Evolutionary conservation across 2,113 vertebrate species (phyloP), one percentile per base, ranked within the genome.

Genomic region (Seriola quinqueradiata): DNA sequence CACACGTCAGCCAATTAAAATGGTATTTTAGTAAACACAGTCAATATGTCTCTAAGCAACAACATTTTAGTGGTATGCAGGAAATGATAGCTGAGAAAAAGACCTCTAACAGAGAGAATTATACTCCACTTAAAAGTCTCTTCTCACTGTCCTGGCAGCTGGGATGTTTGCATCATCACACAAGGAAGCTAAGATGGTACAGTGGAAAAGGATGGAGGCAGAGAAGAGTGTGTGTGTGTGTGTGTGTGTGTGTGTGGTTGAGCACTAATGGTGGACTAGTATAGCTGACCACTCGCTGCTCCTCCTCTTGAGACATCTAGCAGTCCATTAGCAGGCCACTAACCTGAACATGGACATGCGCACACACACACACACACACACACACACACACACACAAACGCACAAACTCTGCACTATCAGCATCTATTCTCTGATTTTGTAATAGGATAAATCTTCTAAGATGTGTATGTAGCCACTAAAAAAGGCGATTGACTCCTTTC

Each of bases 21-120:
- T 64, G 61, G 79, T 93, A 71, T 84, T 91, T 57, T 90, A 85
- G 89, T 91, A 92, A 91, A 87, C 71, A 12, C 16, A 88, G 87
- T 83, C 91, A 90, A 91, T 89, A 89, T 87, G 90, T 92, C 74
- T 92, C 89, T 42, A 80, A 90, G 92, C 87, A 92, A 90, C 81
- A 81, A 58, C 69, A 57, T 79, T 86, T 90, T 82, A 79, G 84
- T 81, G 70, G 54, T 52, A 70, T 82, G 77, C 75, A 78, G 63
- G 74, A 87, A 85, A 80, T 77, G 19, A 82, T 61, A 75, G 87
- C 46, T 25, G 60, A 77, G 57, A 66, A 63, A 82, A 28, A 67
- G 19, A 55, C 32, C 32, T 70, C 54, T 63, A 60, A 71, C 28
- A 23, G 5, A 32, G 50, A 65, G 57, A 44, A 52, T 73, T 19